Evolutionary conservation across 92 coral and sea anemone species (phyloP), one percentile per base, ranked within the genome.

Genomic region (Parazoanthus darwini): DNA sequence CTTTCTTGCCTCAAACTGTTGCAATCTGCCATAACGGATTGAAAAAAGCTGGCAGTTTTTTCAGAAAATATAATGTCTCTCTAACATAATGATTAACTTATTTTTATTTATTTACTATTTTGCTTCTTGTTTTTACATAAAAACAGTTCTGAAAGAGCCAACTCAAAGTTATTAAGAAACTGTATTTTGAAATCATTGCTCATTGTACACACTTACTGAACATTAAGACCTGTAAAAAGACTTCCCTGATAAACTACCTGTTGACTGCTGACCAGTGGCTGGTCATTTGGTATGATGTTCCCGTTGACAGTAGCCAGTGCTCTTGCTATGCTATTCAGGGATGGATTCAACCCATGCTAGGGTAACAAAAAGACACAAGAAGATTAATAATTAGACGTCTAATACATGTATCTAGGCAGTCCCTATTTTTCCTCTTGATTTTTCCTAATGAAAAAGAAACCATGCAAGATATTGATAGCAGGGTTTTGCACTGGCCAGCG

Each of bases 231-330:
- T 65, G 14, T 77, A 18, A 10, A 14, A 16, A 42, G 13, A 18
- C 26, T 16, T 39, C 26, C 18, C 50, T 77, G 29, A 13, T 7
- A 78, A 22, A 78, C 3, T 83, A 92, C 96, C 80, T 93, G 91
- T 72, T 91, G 94, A 81, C 93, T 96, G 68, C 91, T 80, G 4
- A 89, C 89, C 65, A 97, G 77, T 2, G 76, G 85, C 66, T 93
- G 93, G 0, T 94, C 95, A 71, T 81, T 92, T 38, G 92, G 85
- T 23, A 88, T 38, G 22, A 94, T 80, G 25, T 89, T 90, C 15
- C 96, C 96, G 89, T 94, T 92, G 26, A 97, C 93, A 3, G 96
- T 94, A 50, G 96, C 96, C 38, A 97, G 23, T 48, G 93, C 82
- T 74, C 46, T 82, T 72, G 95, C 88, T 80, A 94, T 79, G n/a